These are phyloP conservation scores for Drosophila micromelanica DNA, from an alignment of 1,140 invertebrate genomes.

Conservation along the genomic window DNA sequence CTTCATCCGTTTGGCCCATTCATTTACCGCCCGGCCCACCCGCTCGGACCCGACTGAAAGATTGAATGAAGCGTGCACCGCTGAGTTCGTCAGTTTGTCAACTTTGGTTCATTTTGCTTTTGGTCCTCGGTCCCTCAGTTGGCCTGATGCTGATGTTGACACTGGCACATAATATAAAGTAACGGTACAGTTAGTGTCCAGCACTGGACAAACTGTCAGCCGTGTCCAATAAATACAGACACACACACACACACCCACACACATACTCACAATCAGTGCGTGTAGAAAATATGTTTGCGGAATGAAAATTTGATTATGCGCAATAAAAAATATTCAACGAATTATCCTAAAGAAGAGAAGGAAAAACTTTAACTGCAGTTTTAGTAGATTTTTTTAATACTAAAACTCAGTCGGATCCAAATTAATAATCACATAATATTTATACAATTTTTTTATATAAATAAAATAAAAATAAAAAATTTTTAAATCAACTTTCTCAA, in stretches of 20 bases:
- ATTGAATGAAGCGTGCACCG: conserved; percentile 69
- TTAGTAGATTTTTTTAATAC: background rate
- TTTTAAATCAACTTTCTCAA: too few relatives aligned
- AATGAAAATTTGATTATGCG: conserved; percentile 4
- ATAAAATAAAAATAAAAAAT: too few relatives aligned
- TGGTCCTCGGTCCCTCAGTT: background rate
- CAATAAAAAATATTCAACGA: conserved; percentile 3
- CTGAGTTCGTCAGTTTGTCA: conserved; percentile 56
- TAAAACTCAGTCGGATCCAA: too few relatives aligned
- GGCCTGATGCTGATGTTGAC: conserved; percentile 73
- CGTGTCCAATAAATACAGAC: conserved; percentile 71
- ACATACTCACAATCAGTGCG: background rate
- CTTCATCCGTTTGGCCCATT: conserved; percentile 49
- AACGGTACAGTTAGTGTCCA: conserved; percentile 70
- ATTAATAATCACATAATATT: too few relatives aligned
- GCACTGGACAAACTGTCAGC: conserved; percentile 71
- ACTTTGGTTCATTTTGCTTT: conserved; percentile 46
- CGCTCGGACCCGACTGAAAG: conserved; percentile 59
- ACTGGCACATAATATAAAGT: conserved; percentile 80
- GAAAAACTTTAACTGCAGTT: background rate
- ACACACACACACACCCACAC: conserved; percentile 18
- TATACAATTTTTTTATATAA: too few relatives aligned
- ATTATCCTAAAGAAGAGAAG: background rate
- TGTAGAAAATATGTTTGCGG: background rate
- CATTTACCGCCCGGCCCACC: conserved; percentile 7